Conservation (phyloP, 2,113 vertebrate species). For the Abramis brama region DNA sequence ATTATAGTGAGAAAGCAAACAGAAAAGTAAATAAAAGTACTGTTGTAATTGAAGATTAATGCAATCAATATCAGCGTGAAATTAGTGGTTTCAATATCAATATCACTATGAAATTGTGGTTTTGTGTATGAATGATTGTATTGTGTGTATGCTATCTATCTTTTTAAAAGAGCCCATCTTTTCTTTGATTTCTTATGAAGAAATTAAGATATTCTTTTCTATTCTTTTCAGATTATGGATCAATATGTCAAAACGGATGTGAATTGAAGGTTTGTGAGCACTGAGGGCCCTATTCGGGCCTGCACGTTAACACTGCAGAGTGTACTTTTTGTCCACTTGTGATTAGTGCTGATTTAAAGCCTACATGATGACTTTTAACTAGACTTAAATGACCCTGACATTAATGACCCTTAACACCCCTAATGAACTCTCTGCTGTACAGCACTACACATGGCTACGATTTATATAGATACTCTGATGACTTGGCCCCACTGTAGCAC, state of each 20-base stretch:
- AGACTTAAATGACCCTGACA: slow-evolving; percentile 40
- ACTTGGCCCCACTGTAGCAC: slow-evolving; percentile 21
- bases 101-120: slow-evolving; percentile 23
- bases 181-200: slow-evolving; percentile 2
- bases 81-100: slow-evolving; percentile 30
- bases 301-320: slow-evolving; percentile 41
- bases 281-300: slow-evolving; percentile 59
- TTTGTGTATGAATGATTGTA: not conserved
- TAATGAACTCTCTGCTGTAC: slow-evolving; percentile 29
- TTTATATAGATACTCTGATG: slow-evolving; percentile 41
- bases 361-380: slow-evolving; percentile 52
- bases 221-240: slow-evolving; percentile 58
- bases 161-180: not conserved
- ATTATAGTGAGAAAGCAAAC: not conserved
- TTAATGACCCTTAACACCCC: slow-evolving; percentile 31
- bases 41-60: slow-evolving; percentile 23
- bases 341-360: slow-evolving; percentile 33
- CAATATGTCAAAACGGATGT: slow-evolving; percentile 60
- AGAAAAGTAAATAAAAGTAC: not conserved
- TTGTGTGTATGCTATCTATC: not conserved
- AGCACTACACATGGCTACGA: slow-evolving; percentile 40
- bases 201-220: slow-evolving; percentile 55
- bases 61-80: slow-evolving; percentile 11
- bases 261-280: slow-evolving; percentile 57
- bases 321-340: slow-evolving; percentile 25